Evolutionary conservation across 2,113 vertebrate species (phyloP).

Genomic region (Tupaia chinensis): DNA sequence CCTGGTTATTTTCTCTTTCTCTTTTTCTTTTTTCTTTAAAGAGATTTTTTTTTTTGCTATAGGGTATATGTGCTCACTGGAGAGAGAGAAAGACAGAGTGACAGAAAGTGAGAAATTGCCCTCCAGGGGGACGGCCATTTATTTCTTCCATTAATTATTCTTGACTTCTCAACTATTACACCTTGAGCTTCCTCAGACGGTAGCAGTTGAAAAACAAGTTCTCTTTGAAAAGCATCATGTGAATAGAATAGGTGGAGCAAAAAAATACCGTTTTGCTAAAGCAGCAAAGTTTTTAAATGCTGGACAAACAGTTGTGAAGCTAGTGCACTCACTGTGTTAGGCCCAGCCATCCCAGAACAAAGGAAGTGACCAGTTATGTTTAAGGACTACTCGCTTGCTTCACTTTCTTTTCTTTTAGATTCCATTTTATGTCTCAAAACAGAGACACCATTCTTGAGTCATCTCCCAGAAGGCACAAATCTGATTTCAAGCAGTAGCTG

Average conservation of each 20-base stretch:
- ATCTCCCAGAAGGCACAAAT: background rate
- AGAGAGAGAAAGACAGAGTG: too few relatives aligned
- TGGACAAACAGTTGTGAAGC: background rate
- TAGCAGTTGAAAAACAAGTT: constrained; percentile 55
- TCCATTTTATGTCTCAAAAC: constrained; percentile 22
- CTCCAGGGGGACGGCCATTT: background rate
- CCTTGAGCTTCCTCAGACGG: constrained; percentile 52
- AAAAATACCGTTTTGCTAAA: constrained; percentile 37
- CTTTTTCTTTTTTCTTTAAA: too few relatives aligned
- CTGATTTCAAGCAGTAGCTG: background rate
- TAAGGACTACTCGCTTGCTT: background rate
- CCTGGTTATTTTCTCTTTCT: background rate
- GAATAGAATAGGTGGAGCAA: constrained; percentile 25
- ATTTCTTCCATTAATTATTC: constrained; percentile 59
- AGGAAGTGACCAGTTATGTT: constrained; percentile 51
- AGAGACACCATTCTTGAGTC: background rate
- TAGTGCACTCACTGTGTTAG: background rate
- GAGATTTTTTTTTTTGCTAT: too few relatives aligned
- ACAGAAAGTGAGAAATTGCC: too few relatives aligned
- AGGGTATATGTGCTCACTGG: too few relatives aligned
- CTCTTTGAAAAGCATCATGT: constrained; percentile 27
- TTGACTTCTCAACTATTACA: constrained; percentile 59
- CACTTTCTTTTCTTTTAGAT: background rate
- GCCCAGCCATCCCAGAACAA: background rate
- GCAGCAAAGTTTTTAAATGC: constrained; percentile 45